Conservation (phyloP, 2,797 vertebrate genomes). For the Cygnus olor region DNA sequence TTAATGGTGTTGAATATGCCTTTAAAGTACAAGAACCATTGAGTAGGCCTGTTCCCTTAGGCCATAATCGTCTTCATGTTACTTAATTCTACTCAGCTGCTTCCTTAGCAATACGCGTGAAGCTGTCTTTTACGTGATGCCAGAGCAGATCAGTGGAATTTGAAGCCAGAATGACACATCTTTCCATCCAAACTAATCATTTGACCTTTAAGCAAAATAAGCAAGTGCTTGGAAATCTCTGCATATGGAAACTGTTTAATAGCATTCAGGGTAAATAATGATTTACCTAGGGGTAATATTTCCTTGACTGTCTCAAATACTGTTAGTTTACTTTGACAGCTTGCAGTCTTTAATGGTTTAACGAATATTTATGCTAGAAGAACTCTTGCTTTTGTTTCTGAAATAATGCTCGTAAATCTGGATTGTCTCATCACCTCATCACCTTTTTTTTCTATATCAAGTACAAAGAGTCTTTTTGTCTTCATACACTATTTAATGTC, state of each 20-base stretch:
- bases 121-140: not conserved
- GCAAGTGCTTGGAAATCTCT: not conserved
- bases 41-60: not conserved
- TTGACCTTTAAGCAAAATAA: not conserved
- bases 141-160: not conserved
- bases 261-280: not conserved
- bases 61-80: not conserved
- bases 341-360: not conserved
- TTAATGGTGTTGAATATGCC: not conserved
- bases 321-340: not conserved
- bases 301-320: not conserved
- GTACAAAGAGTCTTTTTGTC: not conserved
- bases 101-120: not conserved
- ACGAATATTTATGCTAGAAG: not conserved
- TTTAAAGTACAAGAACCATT: not conserved
- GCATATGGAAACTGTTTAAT: not conserved
- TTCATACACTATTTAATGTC: not conserved
- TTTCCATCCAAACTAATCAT: not conserved
- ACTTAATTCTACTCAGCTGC: not conserved
- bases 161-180: not conserved
- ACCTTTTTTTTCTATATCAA: not conserved
- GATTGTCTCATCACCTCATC: not conserved
- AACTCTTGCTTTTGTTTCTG: not conserved
- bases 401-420: not conserved
- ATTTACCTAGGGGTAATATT: not conserved